Evolutionary conservation across 2,113 vertebrate species (phyloP).

Genomic region (Guaruba guarouba): DNA sequence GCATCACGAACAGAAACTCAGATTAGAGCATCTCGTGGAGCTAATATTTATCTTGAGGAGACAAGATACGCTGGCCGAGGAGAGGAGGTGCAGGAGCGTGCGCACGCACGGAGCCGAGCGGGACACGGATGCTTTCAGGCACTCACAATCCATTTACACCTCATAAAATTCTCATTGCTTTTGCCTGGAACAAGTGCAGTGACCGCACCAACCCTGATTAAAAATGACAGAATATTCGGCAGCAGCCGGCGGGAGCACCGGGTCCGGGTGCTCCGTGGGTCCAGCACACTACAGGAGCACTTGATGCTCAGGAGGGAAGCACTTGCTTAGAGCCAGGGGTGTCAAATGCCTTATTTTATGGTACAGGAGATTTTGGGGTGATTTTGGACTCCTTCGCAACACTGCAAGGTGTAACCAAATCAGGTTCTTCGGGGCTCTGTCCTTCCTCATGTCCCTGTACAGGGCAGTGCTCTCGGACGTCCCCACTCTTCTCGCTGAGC

Average conservation of each 20-base stretch:
- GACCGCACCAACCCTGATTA: neutral
- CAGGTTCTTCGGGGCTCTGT: neutral
- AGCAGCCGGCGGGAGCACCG: neutral
- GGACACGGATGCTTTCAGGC: neutral
- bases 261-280: neutral
- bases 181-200: slow-evolving; percentile 9
- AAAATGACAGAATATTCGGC: neutral
- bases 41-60: neutral
- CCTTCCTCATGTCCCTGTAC: rapidly evolving
- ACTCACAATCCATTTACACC: slow-evolving; percentile 46
- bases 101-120: rapidly evolving
- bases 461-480: neutral
- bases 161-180: slow-evolving; percentile 57
- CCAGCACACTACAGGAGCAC: rapidly evolving
- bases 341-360: neutral
- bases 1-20: neutral
- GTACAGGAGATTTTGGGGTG: neutral
- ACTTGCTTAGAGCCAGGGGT: rapidly evolving
- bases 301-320: neutral
- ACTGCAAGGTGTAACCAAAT: neutral
- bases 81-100: neutral
- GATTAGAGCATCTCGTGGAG: neutral
- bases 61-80: neutral
- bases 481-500: neutral
- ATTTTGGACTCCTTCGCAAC: neutral